Evolutionary conservation across 2,113 vertebrate species (phyloP).

Genomic region (Laterallus jamaicensis): DNA sequence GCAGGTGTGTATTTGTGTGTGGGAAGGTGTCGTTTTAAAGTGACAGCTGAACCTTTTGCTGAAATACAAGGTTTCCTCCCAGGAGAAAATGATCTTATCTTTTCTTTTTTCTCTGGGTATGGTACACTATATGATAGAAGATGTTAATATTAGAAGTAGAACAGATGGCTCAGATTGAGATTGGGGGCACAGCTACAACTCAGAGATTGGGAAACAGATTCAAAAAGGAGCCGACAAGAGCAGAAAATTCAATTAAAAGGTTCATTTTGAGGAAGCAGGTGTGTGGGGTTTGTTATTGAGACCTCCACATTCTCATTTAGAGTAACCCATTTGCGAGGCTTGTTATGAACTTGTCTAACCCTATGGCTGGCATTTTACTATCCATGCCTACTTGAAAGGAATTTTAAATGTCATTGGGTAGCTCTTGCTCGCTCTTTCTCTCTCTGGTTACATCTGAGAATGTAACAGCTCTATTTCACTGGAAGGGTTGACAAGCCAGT

Average conservation of each 20-base stretch:
- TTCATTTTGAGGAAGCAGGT: slow-evolving; percentile 50
- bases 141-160: slow-evolving; percentile 59
- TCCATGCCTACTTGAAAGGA: slow-evolving; percentile 11
- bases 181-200: slow-evolving; percentile 1
- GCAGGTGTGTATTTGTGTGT: slow-evolving; percentile 45
- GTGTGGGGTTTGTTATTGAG: slow-evolving; percentile 31
- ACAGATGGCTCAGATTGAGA: slow-evolving; percentile 61
- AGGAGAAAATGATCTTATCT: slow-evolving; percentile 34
- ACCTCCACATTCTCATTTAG: slow-evolving; percentile 49
- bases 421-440: neutral
- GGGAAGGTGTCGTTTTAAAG: slow-evolving; percentile 52
- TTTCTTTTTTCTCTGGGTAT: neutral
- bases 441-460: slow-evolving; percentile 17
- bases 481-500: neutral
- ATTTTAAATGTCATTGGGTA: slow-evolving; percentile 60
- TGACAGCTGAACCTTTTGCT: slow-evolving; percentile 56
- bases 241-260: slow-evolving; percentile 60
- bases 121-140: neutral
- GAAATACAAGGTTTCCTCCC: slow-evolving; percentile 43
- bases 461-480: slow-evolving; percentile 20
- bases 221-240: slow-evolving; percentile 16
- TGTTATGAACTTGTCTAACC: slow-evolving; percentile 56
- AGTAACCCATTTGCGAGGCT: slow-evolving; percentile 36
- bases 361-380: slow-evolving; percentile 43
- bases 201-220: slow-evolving; percentile 30